Evolutionary conservation across 2,797 vertebrate species (phyloP).

Genomic region (Scarus forsteni): DNA sequence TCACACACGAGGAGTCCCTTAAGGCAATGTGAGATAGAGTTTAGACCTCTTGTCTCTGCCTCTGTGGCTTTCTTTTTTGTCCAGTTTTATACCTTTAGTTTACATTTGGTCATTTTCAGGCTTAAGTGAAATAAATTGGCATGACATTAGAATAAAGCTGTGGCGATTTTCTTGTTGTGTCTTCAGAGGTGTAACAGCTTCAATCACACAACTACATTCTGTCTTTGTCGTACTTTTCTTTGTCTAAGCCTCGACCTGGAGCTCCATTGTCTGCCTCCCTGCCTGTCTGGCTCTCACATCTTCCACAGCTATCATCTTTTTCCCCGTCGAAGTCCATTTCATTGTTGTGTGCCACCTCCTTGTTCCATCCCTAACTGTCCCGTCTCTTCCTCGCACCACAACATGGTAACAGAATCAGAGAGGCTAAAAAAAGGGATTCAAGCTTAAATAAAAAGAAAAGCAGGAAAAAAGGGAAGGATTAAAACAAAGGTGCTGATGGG

Average conservation of each 20-base stretch:
- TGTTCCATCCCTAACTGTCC: constrained; percentile 28
- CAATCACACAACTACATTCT: neutral
- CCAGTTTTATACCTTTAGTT: constrained; percentile 34
- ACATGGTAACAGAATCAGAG: constrained; percentile 33
- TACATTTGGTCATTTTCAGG: neutral
- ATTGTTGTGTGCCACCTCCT: constrained; percentile 5
- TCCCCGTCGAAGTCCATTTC: constrained; percentile 20
- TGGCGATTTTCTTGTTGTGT: too few relatives aligned
- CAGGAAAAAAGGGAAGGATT: constrained; percentile 53
- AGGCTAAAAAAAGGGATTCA: constrained; percentile 32
- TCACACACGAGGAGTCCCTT: constrained; percentile 77
- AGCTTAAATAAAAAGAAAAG: constrained; percentile 37
- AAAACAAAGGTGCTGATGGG: constrained; percentile 48
- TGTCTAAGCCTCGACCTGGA: constrained; percentile 26
- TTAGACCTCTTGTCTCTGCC: constrained; percentile 57
- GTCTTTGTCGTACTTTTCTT: constrained; percentile 19
- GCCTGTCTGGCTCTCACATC: constrained; percentile 42
- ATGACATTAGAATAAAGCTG: constrained; percentile 10
- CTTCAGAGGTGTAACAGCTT: too few relatives aligned
- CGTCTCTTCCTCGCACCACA: constrained; percentile 18
- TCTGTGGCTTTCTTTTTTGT: constrained; percentile 38
- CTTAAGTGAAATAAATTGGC: constrained; percentile 2
- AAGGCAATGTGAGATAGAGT: constrained; percentile 76
- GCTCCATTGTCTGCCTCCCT: constrained; percentile 29
- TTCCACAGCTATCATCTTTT: constrained; percentile 24